Base-by-base conservation (phyloP, 2,113 vertebrate genomes). In the Zosterops japonicus region DNA sequence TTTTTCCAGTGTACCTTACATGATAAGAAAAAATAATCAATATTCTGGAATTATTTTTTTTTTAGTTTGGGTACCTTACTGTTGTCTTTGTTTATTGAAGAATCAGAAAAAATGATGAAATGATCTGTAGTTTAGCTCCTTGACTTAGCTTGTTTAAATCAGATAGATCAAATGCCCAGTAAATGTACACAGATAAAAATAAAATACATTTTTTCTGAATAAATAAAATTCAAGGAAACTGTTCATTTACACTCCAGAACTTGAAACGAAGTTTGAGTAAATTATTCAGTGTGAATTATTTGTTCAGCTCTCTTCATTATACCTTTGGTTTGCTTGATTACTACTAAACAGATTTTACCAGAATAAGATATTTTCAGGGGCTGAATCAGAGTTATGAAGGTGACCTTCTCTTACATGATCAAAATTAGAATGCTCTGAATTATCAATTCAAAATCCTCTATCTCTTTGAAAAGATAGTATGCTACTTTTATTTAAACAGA, bases 241-340 rank as follows among this genome's bases (percentile, higher is more conserved):
- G 18, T 67, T 96, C 57, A 94, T 70, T 84, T 83, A 57, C 53
- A 65, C 69, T 87, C 46, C 57, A 79, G 44, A 87, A 89, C 36
- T 76, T 4, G 1, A 88, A 94, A 87, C 0, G 1, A 94, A 61
- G 15, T 53, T 70, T 76, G 53, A 95, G 64, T 85, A 94, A 96
- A 96, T 97, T 96, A 96, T 96, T 96, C 95, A 95, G 82, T 44
- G 94, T 92, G 91, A 96, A 97, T 97, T 97, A 96, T 95, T 96
- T 97, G 80, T 89, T 96, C 91, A 93, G n/a, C 41, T 92, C 59
- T 87, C 75, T 85, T 94, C 87, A 91, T 96, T 96, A 92, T 85
- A 85, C 53, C 65, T 80, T 87, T 69, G 63, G 59, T 80, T 94
- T 95, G 27, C 87, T 93, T 96, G 91, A 95, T 95, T 97, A 87